Evolutionary conservation across 2,888 invertebrate species (phyloP).

Genomic region (Pristionchus exspectatus): DNA sequence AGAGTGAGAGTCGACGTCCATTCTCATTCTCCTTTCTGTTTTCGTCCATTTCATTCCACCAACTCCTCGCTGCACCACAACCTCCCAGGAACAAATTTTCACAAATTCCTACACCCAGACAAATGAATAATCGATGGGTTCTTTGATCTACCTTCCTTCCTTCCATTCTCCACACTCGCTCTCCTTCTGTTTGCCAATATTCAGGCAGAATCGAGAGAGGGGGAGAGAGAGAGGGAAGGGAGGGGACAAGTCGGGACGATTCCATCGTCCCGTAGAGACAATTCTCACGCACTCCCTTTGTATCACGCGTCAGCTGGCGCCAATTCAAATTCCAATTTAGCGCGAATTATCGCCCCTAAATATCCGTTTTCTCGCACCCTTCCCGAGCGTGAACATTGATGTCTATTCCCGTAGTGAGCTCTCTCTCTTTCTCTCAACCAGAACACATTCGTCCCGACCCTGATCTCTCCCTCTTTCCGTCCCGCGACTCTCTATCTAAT

Average conservation of each 20-base stretch:
- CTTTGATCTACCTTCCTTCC: conserved; percentile 40
- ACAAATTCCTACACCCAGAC: neutral
- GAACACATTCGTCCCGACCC: neutral
- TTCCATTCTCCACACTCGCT: neutral
- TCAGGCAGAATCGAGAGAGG: neutral
- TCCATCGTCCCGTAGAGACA: neutral
- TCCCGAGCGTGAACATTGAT: neutral
- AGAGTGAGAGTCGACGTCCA: neutral
- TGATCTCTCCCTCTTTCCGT: neutral
- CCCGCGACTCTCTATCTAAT: neutral
- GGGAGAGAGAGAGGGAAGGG: neutral
- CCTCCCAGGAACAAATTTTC: neutral
- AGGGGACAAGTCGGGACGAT: neutral
- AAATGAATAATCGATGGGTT: conserved; percentile 11
- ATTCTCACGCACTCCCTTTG: neutral
- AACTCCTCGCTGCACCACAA: neutral
- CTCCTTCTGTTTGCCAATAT: conserved; percentile 49
- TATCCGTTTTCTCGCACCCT: neutral
- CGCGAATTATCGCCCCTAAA: too few relatives aligned
- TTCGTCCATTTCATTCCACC: conserved; percentile 26
- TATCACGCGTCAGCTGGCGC: neutral
- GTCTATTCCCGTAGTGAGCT: neutral
- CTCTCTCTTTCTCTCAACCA: neutral
- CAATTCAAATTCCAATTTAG: too few relatives aligned
- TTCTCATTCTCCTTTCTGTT: conserved; percentile 1